A percentile compares a stretch with the other conserved stretches of the same genome.
Evolutionary conservation across 2,797 vertebrate species (phyloP).

Genomic region (Paguma larvata): DNA sequence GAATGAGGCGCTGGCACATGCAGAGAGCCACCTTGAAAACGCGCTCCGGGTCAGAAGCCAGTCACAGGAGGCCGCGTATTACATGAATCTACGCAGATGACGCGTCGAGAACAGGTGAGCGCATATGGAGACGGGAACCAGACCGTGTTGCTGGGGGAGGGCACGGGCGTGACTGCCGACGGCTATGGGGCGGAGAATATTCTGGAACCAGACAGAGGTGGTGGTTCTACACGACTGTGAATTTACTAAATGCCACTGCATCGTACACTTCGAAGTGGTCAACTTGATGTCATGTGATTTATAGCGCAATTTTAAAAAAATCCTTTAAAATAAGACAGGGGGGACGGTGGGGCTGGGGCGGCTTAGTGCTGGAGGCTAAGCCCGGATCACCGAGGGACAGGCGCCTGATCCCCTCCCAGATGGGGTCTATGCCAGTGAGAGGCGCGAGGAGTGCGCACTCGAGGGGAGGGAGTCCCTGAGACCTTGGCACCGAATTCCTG

Average conservation of each 20-base stretch:
- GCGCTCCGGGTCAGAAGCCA: background rate
- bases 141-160: background rate
- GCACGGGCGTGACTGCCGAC: accelerated
- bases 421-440: accelerated
- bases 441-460: background rate
- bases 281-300: background rate
- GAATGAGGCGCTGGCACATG: accelerated
- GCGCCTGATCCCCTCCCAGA: accelerated
- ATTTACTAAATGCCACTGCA: background rate
- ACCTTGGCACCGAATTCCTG: background rate
- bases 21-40: accelerated
- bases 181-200: accelerated
- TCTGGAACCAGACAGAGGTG: background rate
- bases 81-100: accelerated
- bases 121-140: accelerated
- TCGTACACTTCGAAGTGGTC: background rate
- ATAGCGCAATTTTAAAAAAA: background rate
- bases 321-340: background rate
- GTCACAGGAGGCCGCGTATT: accelerated
- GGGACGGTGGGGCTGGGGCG: background rate
- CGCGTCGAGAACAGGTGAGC: accelerated
- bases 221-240: background rate
- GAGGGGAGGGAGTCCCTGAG: background rate
- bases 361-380: background rate
- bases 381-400: background rate